Evolutionary conservation across 2,113 vertebrate genomes (phyloP).

Genomic region (Loxodonta africana): DNA sequence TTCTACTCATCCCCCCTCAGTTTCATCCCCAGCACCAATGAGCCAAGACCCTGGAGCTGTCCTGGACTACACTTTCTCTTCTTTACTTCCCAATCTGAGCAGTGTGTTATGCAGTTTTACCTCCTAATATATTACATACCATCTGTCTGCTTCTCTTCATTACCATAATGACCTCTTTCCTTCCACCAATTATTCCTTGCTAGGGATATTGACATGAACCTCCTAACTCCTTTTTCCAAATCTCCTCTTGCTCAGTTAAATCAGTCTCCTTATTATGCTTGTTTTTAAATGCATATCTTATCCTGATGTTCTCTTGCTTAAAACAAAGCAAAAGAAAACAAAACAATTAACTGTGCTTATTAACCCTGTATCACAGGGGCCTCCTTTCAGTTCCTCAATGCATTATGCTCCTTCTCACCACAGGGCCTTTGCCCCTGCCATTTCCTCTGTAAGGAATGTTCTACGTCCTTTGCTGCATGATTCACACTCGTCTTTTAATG

Average conservation of each 20-base stretch:
- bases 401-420: background rate
- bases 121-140: background rate
- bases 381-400: background rate
- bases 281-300: background rate
- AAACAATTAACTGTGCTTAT: too few species aligned
- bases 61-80: background rate
- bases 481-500: background rate
- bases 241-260: background rate
- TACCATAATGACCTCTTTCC: background rate
- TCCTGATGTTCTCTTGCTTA: background rate
- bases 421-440: background rate
- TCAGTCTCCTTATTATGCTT: background rate
- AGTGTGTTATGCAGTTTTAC: background rate
- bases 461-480: background rate
- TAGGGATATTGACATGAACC: background rate
- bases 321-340: background rate
- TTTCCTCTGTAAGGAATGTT: background rate
- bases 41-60: background rate
- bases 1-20: background rate
- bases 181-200: background rate
- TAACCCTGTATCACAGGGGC: background rate
- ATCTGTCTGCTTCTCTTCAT: background rate
- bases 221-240: background rate
- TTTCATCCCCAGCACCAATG: too few species aligned
- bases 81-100: background rate